Percentiles rank a stretch among this genome's conserved stretches.
Evolutionary conservation across 2,888 invertebrate genomes (phyloP).

Genomic region (Caenorhabditis uteleia): DNA sequence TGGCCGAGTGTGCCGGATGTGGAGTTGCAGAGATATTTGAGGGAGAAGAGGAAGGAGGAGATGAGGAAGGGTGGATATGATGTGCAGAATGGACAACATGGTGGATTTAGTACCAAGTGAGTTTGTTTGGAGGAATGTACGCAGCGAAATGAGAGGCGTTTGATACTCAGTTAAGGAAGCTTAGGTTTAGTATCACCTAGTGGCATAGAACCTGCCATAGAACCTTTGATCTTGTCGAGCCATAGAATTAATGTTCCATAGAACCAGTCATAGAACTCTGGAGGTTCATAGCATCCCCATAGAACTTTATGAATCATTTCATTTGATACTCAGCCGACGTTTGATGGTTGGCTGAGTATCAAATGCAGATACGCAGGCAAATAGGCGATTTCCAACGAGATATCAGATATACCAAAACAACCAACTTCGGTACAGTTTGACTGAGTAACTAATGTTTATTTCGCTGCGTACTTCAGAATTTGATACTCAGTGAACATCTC

Average conservation of each 20-base stretch:
- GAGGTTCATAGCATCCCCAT: no score
- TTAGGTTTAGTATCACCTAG: not conserved
- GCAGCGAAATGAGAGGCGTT: not conserved
- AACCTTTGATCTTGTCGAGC: no score
- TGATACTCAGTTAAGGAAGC: no score
- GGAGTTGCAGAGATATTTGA: conserved; percentile 48
- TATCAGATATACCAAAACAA: no score
- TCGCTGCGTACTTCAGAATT: not conserved
- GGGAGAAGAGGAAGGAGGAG: conserved; percentile 20
- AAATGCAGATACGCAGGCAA: no score
- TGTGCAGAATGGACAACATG: conserved; percentile 11
- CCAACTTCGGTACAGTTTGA: no score
- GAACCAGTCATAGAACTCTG: no score
- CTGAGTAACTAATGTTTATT: not conserved
- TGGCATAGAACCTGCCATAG: not conserved
- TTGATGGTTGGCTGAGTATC: no score
- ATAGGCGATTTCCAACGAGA: no score
- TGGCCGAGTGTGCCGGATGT: conserved; percentile 54
- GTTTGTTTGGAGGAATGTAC: not conserved
- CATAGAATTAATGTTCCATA: no score
- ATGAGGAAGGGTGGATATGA: conserved; percentile 15
- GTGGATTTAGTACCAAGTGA: conserved; percentile 15
- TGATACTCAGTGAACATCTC: not conserved
- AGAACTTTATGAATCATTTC: no score
- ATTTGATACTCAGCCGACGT: no score